phyloP scores from a whole-genome alignment of 2,113 vertebrate species.

The Gulo gulo region DNA sequence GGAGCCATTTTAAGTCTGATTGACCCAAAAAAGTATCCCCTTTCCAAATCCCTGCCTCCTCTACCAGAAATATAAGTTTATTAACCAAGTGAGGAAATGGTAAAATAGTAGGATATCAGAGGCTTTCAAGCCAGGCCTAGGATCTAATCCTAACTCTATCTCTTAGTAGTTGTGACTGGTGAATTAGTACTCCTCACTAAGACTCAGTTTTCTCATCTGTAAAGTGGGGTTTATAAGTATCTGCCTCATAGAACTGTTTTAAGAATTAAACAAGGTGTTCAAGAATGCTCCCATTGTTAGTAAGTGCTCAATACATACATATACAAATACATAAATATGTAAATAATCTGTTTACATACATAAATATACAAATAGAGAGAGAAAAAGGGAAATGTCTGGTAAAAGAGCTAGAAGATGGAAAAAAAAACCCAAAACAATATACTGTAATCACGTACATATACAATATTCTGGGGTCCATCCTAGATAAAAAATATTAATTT shows the following conservation, averaged over 20 bases:
- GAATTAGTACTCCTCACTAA: background rate
- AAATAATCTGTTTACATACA: background rate
- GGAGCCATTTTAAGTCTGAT: background rate
- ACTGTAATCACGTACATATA: background rate
- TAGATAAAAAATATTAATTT: background rate
- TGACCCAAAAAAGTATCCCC: background rate
- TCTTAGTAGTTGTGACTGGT: background rate
- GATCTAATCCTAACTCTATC: background rate
- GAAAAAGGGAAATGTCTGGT: background rate
- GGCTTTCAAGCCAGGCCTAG: background rate
- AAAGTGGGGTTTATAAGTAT: background rate
- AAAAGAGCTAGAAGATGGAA: background rate
- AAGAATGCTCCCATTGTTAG: background rate
- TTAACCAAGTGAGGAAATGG: background rate
- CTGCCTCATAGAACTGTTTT: background rate
- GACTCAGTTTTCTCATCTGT: background rate
- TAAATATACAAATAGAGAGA: background rate
- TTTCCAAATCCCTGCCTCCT: background rate
- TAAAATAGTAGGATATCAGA: background rate
- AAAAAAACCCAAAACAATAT: background rate
- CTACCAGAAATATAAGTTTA: background rate
- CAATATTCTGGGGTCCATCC: background rate
- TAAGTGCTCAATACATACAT: background rate
- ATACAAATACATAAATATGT: background rate
- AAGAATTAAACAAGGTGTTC: slow-evolving; percentile 14